Base-by-base conservation (phyloP, 2,888 invertebrate genomes). In the Harpalus rubripes region DNA sequence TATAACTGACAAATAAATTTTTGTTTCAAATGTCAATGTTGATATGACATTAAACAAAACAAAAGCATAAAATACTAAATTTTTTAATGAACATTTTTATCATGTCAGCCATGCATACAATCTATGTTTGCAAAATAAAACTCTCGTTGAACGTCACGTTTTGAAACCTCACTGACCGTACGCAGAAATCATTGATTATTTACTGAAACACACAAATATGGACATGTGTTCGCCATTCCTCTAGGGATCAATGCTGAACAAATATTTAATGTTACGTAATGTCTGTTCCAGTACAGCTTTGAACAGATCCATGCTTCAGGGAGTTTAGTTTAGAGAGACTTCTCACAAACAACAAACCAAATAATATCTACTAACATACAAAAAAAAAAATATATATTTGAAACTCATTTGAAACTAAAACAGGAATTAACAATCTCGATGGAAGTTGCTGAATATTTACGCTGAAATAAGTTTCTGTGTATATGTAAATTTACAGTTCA, bases 181-280 rank as follows among this genome's bases (percentile, higher is more conserved):
- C 22, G 22, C 63, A 26, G 63, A 63, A 63, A 22, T 63, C 63
- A 63, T 26, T 63, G 63, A 63, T 63, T 63, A 63, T 63, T 22
- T 63, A 63, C 22, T 22, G 10, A 63, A 63, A 63, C 63, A 12
- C 22, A 12, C 22, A 22, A 59, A 59, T 59, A 18, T 15, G 18
- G 18, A 63, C 63, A 63, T 63, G 22, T 63, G 63, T 63, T 63
- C 22, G 22, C 63, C 12, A 26, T 63, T 61, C 22, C 63, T 22
- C 63, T 63, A 18, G 18, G 12, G 63, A 22, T 18, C 8, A 63
- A 12, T 3, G 22, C 12, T 63, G 22, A 63, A 63, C 63, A 63
- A 63, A 63, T 63, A 63, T 63, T 63, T 63, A 63, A 63, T 63
- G 26, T 63, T 26, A 63, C 63, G 22, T 63, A 63, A 63, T 22